These are phyloP conservation scores for Rotaria magnacalcarata DNA, from an alignment of 2,888 invertebrate genomes.

Conservation along the genomic window DNA sequence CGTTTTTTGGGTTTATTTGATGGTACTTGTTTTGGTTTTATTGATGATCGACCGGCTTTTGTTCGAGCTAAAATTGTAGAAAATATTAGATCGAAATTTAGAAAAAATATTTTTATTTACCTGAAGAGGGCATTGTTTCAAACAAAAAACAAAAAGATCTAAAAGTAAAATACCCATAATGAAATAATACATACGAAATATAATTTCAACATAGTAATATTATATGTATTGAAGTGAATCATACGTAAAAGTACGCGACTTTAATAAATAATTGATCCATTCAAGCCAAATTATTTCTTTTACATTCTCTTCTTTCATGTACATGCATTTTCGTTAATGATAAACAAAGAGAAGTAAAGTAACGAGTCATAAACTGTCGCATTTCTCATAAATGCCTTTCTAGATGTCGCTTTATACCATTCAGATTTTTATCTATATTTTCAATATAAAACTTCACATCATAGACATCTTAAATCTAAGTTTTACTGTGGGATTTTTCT, in stretches of 20 bases:
- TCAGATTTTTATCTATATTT: too few relatives aligned
- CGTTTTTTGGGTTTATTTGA: not conserved
- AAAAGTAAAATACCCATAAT: not conserved
- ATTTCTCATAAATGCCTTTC: not conserved
- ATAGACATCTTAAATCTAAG: too few relatives aligned
- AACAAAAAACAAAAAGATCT: not conserved
- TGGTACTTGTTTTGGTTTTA: not conserved
- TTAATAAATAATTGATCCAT: too few relatives aligned
- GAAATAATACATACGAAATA: not conserved
- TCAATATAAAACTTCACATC: too few relatives aligned
- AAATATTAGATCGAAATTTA: not conserved
- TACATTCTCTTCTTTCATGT: not conserved
- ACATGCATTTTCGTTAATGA: not conserved
- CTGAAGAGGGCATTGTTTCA: not conserved
- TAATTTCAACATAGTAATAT: too few relatives aligned
- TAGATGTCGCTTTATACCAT: not conserved
- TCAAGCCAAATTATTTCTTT: too few relatives aligned
- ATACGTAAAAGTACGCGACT: too few relatives aligned
- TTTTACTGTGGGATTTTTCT: too few relatives aligned
- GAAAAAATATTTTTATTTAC: not conserved
- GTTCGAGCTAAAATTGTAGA: not conserved
- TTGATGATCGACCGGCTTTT: not conserved
- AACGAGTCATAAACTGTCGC: not conserved
- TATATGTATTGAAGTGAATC: too few relatives aligned
- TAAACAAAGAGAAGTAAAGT: not conserved